A percentile compares a stretch with the other conserved stretches of the same genome.
phyloP scores from a whole-genome alignment of 2,888 invertebrate genomes.

The Trisateles emortualis region DNA sequence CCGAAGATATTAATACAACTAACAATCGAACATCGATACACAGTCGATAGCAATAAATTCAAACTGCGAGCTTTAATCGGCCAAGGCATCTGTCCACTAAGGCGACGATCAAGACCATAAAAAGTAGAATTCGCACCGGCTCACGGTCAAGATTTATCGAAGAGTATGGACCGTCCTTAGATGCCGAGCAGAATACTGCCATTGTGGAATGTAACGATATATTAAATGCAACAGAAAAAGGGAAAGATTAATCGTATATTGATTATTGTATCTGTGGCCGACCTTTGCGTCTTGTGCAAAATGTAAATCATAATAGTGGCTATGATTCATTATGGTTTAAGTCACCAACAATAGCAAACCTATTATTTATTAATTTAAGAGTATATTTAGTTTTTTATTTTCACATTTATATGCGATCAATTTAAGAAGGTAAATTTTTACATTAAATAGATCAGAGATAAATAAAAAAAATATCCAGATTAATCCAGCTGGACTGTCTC shows the following conservation, averaged over 20 bases:
- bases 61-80: conserved; percentile 68
- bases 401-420: too few relatives aligned
- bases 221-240: conserved; percentile 59
- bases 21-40: conserved; percentile 65
- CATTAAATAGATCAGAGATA: too few relatives aligned
- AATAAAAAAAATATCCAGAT: too few relatives aligned
- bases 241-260: conserved; percentile 45
- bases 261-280: conserved; percentile 42
- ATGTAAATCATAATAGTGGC: conserved; percentile 31
- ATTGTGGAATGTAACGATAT: conserved; percentile 66
- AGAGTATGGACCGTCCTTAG: conserved; percentile 64
- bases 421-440: too few relatives aligned
- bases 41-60: conserved; percentile 66
- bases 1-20: too few relatives aligned
- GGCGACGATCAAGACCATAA: conserved; percentile 65
- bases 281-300: conserved; percentile 42
- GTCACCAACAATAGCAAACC: not conserved
- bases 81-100: conserved; percentile 73
- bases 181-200: conserved; percentile 57
- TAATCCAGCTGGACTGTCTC: too few relatives aligned
- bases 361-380: too few relatives aligned
- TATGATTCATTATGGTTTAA: too few relatives aligned
- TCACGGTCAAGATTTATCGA: conserved; percentile 75
- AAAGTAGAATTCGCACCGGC: conserved; percentile 74
- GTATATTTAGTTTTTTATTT: too few relatives aligned